Conservation (phyloP, 2,888 invertebrate genomes). For the Mythimna albipuncta region DNA sequence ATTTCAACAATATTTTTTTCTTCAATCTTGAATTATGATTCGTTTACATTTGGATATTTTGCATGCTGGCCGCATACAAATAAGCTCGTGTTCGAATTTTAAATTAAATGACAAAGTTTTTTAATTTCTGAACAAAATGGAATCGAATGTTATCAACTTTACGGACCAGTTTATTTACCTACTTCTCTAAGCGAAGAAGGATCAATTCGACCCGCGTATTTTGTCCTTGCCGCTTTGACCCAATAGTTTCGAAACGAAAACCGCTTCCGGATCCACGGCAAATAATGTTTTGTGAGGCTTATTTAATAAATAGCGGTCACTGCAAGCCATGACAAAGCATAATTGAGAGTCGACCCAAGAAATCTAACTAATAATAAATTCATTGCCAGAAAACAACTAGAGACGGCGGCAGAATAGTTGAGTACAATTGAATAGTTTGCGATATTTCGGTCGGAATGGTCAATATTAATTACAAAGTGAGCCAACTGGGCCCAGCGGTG, state of each 20-base stretch:
- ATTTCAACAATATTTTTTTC: slow-evolving; percentile 64
- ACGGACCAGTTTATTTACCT: slow-evolving; percentile 28
- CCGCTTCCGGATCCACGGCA: slow-evolving; percentile 8
- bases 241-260: slow-evolving; percentile 30
- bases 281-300: slow-evolving; percentile 32
- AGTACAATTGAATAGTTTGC: slow-evolving; percentile 58
- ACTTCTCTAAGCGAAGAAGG: slow-evolving; percentile 16
- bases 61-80: slow-evolving; percentile 41
- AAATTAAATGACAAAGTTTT: slow-evolving; percentile 48
- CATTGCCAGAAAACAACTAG: slow-evolving; percentile 59
- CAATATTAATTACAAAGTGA: slow-evolving; percentile 82
- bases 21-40: slow-evolving; percentile 65
- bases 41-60: slow-evolving; percentile 54
- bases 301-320: slow-evolving; percentile 37
- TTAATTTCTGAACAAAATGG: slow-evolving; percentile 38
- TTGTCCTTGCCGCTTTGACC: slow-evolving; percentile 8
- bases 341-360: slow-evolving; percentile 50
- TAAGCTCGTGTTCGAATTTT: slow-evolving; percentile 37
- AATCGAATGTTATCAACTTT: slow-evolving; percentile 52
- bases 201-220: slow-evolving; percentile 18
- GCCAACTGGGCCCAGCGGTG: slow-evolving; percentile 63
- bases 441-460: slow-evolving; percentile 72
- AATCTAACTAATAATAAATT: slow-evolving; percentile 63
- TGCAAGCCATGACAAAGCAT: slow-evolving; percentile 46
- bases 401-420: slow-evolving; percentile 55